Conservation (phyloP, 1,140 invertebrate species). For the Vanessa atalanta region DNA sequence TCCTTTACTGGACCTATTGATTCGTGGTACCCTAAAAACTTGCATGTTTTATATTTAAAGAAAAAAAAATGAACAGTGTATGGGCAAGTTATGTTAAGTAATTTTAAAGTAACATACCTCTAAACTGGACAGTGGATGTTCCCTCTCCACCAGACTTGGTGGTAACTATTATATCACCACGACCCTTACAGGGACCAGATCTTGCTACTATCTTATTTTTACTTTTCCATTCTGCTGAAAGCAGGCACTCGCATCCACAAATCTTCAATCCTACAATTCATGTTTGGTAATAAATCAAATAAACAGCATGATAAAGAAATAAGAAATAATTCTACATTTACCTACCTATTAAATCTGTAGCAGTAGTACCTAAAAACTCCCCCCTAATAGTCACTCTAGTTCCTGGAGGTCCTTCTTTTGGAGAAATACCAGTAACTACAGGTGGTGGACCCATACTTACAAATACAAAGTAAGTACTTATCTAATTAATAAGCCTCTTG, state of each 20-base stretch:
- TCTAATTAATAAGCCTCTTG: neutral
- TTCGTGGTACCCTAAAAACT: slow-evolving; percentile 86
- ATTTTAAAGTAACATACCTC: slow-evolving; percentile 79
- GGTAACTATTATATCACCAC: slow-evolving; percentile 97
- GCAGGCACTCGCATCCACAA: slow-evolving; percentile 95
- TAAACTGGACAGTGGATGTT: slow-evolving; percentile 97
- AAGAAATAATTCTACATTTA: neutral
- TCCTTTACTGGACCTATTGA: slow-evolving; percentile 97
- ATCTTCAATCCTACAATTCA: slow-evolving; percentile 90
- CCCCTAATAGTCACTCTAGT: slow-evolving; percentile 97
- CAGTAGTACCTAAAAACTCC: slow-evolving; percentile 94
- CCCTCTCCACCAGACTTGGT: slow-evolving; percentile 95
- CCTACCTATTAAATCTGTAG: slow-evolving; percentile 92
- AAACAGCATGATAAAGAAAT: neutral
- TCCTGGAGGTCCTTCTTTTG: slow-evolving; percentile 98
- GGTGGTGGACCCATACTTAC: slow-evolving; percentile 87
- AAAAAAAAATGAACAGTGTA: neutral
- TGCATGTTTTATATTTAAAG: neutral
- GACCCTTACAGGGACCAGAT: slow-evolving; percentile 95
- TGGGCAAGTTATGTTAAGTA: neutral
- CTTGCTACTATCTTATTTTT: slow-evolving; percentile 98
- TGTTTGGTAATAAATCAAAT: neutral
- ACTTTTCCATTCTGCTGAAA: slow-evolving; percentile 99
- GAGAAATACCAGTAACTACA: slow-evolving; percentile 97
- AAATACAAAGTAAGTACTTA: neutral